Percentiles rank a stretch among this genome's conserved stretches.
phyloP scores from a whole-genome alignment of 1,140 invertebrate species.

The Palaemon carinicauda region DNA sequence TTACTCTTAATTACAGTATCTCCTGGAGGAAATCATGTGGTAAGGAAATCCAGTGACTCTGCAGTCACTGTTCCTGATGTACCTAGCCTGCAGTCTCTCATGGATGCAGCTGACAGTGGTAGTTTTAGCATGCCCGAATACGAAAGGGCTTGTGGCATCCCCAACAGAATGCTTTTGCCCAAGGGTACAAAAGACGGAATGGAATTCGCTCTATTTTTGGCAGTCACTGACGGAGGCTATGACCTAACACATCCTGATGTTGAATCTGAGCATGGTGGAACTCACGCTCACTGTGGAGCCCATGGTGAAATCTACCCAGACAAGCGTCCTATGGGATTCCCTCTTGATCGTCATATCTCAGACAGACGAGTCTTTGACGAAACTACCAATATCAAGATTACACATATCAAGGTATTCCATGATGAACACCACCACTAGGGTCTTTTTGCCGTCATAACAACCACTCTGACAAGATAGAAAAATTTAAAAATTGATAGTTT shows the following conservation, averaged over 20 bases:
- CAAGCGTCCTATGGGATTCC: constrained; percentile 7
- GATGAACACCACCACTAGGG: not conserved
- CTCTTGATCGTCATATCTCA: not conserved
- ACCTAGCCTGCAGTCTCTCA: not conserved
- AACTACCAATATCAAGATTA: not conserved
- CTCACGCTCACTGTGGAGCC: constrained; percentile 5
- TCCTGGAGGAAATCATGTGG: not conserved
- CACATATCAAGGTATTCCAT: not conserved
- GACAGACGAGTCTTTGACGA: not conserved
- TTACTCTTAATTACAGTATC: not conserved
- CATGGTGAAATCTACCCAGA: constrained; percentile 12
- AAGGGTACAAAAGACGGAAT: constrained; percentile 68
- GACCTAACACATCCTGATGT: constrained; percentile 51
- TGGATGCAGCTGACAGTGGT: constrained; percentile 58
- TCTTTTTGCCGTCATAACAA: too few relatives aligned
- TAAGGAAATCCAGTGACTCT: not conserved
- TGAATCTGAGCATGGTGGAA: not conserved
- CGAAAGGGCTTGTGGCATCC: constrained; percentile 70
- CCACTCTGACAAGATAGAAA: too few relatives aligned
- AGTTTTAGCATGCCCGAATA: constrained; percentile 66
- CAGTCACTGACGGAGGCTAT: constrained; percentile 63
- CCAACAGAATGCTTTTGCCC: constrained; percentile 70
- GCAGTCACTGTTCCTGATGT: constrained; percentile 6
- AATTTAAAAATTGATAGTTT: too few relatives aligned
- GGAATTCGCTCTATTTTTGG: constrained; percentile 66